Conservation (phyloP, 2,888 invertebrate genomes). For the Polydrusus pterygomalis region DNA sequence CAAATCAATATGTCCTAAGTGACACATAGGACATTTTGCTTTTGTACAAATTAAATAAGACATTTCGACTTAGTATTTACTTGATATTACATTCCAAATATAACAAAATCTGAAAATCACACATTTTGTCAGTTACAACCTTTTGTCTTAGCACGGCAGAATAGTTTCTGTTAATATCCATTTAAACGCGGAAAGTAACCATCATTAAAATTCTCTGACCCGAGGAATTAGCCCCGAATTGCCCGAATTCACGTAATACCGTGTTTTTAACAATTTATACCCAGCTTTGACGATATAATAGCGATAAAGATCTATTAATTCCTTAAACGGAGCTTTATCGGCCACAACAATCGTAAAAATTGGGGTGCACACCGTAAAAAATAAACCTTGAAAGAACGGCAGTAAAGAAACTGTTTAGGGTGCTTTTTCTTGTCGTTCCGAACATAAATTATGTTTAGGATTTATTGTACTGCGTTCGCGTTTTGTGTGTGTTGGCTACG, state of each 20-base stretch:
- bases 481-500: background rate
- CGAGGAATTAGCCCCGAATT: constrained; percentile 33
- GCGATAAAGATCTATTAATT: constrained; percentile 52
- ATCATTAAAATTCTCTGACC: constrained; percentile 21
- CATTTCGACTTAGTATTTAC: too few relatives aligned
- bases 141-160: too few relatives aligned
- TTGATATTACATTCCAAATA: too few relatives aligned
- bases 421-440: constrained; percentile 40
- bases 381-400: constrained; percentile 21
- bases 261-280: constrained; percentile 40
- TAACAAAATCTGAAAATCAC: too few relatives aligned
- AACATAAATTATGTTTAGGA: constrained; percentile 46
- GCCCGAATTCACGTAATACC: constrained; percentile 35
- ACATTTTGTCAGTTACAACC: too few relatives aligned
- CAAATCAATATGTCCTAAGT: too few relatives aligned
- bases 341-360: constrained; percentile 51
- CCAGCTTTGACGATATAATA: constrained; percentile 40
- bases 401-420: constrained; percentile 42
- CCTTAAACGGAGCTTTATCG: constrained; percentile 50
- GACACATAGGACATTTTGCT: too few relatives aligned
- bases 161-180: background rate
- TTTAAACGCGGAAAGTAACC: constrained; percentile 7
- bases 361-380: constrained; percentile 48
- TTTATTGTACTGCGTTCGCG: constrained; percentile 5
- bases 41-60: too few relatives aligned